Evolutionary conservation across 2,113 vertebrate genomes (phyloP), one percentile per base, ranked within the genome.

Genomic region (Daubentonia madagascariensis): DNA sequence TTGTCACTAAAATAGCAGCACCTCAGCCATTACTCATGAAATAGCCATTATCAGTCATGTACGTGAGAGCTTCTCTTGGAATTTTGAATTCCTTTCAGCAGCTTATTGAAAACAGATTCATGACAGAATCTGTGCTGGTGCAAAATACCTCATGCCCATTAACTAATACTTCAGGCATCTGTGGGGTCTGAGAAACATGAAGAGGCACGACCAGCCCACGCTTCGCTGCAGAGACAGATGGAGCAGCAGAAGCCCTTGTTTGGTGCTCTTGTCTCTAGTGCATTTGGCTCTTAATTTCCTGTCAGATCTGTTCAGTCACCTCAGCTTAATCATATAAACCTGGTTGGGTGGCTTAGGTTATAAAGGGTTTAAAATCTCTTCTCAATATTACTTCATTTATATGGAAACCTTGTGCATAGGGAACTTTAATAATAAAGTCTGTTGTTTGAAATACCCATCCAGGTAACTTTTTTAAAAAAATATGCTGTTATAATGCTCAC

Each of bases 21-120:
- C 30, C 67, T 88, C 54, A 72, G 80, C 40, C 0, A 4, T 84
- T 63, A n/a, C 85, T 97, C 70, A 54, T 48, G 72, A 92, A 81
- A 63, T 43, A 92, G 68, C n/a, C n/a, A 54, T 79, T 8, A 57
- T 78, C 91, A 59, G 92, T 83, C 81, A 5, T 4, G 18, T 18
- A 32, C 35, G 28, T 48, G 22, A 20, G 54, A 8, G 68, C 54
- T 68, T 78, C 40, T 65, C 81, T 68, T 57, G 43, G 84, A 91
- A 85, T 85, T 70, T 0, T 5, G 32, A 94, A 45, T 73, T 92
- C 48, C 85, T 92, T 79, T 89, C n/a, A 7, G 37, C 70, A 68
- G 92, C 22, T 54, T 73, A 59, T 63, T 45, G 84, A 37, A 96
- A 95, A 81, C 65, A 68, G 75, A 40, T 67, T 94, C 52, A 8